Base-by-base conservation (phyloP, 2,113 vertebrate species). In the Ctenodactylus gundi region DNA sequence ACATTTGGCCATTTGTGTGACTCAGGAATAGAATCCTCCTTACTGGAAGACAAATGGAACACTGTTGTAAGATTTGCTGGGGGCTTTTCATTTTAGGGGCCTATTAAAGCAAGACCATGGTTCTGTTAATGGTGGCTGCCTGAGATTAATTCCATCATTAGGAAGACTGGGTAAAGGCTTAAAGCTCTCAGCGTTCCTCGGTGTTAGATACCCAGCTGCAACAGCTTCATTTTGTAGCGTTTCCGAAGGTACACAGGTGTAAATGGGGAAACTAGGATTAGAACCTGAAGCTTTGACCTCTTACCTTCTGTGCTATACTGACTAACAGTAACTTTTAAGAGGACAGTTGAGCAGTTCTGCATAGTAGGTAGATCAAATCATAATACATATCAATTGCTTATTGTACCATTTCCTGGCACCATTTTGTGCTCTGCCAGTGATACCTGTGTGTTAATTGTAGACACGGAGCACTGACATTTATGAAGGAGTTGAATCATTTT, bases 131-230 rank as follows among this genome's bases (percentile, higher is more conserved):
- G 93, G 75, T 58, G 60, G 53, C 94, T 92, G 44, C 72, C 95
- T 97, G 92, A 96, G 85, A 76, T 94, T 94, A 93, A 93, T 80
- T 97, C 91, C 91, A n/a, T 94, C 97, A 90, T 96, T 97, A 92
- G 53, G 75, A 0, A 95, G 93, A 90, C 83, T n/a, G 18, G 62
- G 34, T 92, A 84, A 85, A 95, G 93, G 84, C 92, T 84, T 72
- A 49, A 65, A 7, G 34, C 20, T 64, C 31, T 86, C 84, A 68
- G 36, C 62, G 89, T 91, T 73, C 57, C 85, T 14, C 2, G 1
- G 13, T 76, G 87, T 84, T 82, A 44, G 65, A n/a, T 84, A 77
- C 25, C 27, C 31, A 77, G 76, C 58, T 7, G 65, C 5, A 41
- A 78, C 92, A 65, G 13, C 23, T 2, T 60, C 80, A 75, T 87